Base-by-base conservation (phyloP, 2,888 invertebrate genomes). In the Epinotia ramella region DNA sequence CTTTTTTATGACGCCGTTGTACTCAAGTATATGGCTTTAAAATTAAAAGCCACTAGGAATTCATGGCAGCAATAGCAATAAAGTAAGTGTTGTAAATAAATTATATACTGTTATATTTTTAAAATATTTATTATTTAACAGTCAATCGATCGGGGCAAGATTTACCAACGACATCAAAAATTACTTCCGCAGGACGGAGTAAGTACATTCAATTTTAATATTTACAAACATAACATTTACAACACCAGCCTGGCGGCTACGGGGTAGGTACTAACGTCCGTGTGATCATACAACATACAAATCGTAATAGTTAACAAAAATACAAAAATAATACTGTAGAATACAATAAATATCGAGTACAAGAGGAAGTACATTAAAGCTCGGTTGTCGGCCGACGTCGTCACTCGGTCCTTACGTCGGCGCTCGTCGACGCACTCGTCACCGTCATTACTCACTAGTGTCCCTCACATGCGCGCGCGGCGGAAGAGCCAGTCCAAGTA, bases 261-360 rank as follows among this genome's bases (percentile, higher is more conserved):
- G 46, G 60, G 65, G 24, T 44, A 64, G 65, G 24, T 44, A 64
- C 65, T 57, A n/a, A 62, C 65, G 75, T 49, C 60, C 72, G 60
- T 28, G 12, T 81, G 78, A 77, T 73, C 73, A 63, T 67, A 73
- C 80, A 81, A 82, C 80, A 80, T 84, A 81, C 78, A 77, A 78
- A 82, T 83, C 86, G 86, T 85, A 86, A 82, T 88, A 87, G 86
- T 87, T 85, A 87, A 84, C 85, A 82, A 82, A 84, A 86, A 88
- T 90, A 91, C 87, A 90, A 91, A 84, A 90, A 90, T 92, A 93
- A 92, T 93, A 92, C 93, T 92, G 92, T 85, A 87, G 82, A 89
- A 89, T 85, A 87, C 81, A 90, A 90, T 90, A 89, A 89, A 91
- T 89, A 88, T 86, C 79, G 79, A 81, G 82, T 82, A 84, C 84